A percentile compares a stretch with the other conserved stretches of the same genome.
These are phyloP conservation scores for Siniperca scherzeri DNA, from an alignment of 2,797 vertebrate species.

Conservation along the genomic window DNA sequence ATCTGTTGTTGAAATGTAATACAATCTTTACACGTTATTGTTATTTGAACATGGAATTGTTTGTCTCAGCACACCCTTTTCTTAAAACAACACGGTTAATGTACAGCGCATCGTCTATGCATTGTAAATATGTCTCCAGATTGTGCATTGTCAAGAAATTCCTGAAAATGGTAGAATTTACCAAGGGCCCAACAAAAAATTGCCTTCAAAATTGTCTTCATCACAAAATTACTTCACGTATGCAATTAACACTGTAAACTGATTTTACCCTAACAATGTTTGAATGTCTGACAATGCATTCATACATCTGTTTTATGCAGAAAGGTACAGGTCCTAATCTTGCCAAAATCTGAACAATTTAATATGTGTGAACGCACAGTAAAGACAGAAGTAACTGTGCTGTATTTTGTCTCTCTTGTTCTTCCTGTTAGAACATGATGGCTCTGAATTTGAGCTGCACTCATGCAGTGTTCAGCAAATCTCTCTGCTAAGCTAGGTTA, in stretches of 20 bases:
- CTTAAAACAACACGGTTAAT: not conserved
- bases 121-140: not conserved
- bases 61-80: not conserved
- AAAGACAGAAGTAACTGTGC: not conserved
- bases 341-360: not conserved
- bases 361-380: not conserved
- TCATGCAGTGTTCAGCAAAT: conserved; percentile 42
- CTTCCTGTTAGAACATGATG: conserved; percentile 20
- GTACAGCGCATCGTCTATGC: not conserved
- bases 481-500: conserved; percentile 37
- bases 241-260: not conserved
- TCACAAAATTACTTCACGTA: not conserved
- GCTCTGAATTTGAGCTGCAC: conserved; percentile 24
- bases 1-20: not conserved
- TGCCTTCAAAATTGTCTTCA: not conserved
- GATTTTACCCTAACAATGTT: not conserved
- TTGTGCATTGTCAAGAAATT: not conserved
- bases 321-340: not conserved
- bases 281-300: not conserved
- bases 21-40: not conserved
- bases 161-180: not conserved
- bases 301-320: not conserved
- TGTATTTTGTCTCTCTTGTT: conserved; percentile 12
- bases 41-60: not conserved
- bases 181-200: not conserved